Evolutionary conservation across 2,113 vertebrate genomes (phyloP).

Genomic region (Sus scrofa): DNA sequence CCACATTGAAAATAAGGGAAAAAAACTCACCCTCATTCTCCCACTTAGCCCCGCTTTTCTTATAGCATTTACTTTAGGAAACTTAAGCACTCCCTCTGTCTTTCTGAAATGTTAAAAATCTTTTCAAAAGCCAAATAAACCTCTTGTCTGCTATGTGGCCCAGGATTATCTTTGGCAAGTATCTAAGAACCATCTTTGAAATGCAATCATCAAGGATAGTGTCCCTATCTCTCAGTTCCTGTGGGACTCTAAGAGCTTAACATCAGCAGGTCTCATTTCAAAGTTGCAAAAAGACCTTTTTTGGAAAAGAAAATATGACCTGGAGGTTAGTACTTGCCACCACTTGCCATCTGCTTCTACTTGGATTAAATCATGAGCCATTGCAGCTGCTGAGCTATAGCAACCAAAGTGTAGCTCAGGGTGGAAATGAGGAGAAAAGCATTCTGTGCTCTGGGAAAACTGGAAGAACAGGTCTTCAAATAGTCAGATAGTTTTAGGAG

Average conservation of each 20-base stretch:
- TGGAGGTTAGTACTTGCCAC: too few species aligned
- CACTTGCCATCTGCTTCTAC: too few species aligned
- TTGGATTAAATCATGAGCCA: too few species aligned
- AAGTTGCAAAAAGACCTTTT: not conserved
- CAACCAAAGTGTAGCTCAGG: too few species aligned
- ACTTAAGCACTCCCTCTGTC: not conserved
- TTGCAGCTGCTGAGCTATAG: too few species aligned
- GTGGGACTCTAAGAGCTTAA: not conserved
- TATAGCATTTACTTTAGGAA: not conserved
- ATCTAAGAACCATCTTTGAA: not conserved
- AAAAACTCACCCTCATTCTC: not conserved
- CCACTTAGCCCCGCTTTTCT: not conserved
- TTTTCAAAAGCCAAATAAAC: not conserved
- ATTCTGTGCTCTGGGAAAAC: too few species aligned
- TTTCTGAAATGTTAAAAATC: not conserved
- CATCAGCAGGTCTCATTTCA: not conserved
- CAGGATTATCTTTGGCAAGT: not conserved
- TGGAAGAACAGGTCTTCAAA: too few species aligned
- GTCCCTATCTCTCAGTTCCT: not conserved
- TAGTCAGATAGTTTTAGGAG: too few species aligned
- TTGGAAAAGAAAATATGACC: not conserved
- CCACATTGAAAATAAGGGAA: not conserved
- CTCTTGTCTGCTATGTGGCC: not conserved
- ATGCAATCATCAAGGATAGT: not conserved
- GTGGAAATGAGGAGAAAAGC: too few species aligned